Conservation (phyloP, 2,797 vertebrate genomes). For the Trachops cirrhosus region DNA sequence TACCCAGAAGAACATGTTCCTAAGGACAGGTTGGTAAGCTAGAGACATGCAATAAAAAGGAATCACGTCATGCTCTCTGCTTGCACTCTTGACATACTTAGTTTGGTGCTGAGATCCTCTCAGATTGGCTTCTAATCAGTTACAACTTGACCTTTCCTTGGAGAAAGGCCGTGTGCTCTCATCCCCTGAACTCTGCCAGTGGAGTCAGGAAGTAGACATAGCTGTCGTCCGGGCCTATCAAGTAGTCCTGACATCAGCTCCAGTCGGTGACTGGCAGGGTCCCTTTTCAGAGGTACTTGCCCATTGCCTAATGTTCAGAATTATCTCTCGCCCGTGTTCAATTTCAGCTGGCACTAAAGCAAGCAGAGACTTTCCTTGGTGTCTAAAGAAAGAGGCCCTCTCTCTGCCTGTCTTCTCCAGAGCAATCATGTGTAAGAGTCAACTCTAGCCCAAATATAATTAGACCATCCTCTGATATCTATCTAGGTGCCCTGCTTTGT, state of each 20-base stretch:
- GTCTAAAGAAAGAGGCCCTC: not conserved
- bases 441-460: constrained; percentile 60
- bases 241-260: constrained; percentile 36
- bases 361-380: not conserved
- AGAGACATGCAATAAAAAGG: not conserved
- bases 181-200: not conserved
- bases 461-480: constrained; percentile 57
- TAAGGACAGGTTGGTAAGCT: not conserved
- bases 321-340: not conserved
- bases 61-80: not conserved
- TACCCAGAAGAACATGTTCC: not conserved
- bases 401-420: not conserved
- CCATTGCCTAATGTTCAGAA: not conserved
- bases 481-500: constrained; percentile 61
- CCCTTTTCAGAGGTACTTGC: not conserved
- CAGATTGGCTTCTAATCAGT: not conserved
- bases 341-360: not conserved
- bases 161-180: not conserved
- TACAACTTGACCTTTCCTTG: not conserved
- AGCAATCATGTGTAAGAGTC: not conserved
- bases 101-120: not conserved
- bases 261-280: not conserved
- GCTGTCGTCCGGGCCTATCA: not conserved
- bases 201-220: not conserved
- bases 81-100: not conserved